A percentile compares a stretch with the other conserved stretches of the same genome.
phyloP scores from a whole-genome alignment of 92 coral and sea anemone genomes.

The Bergia sp. region DNA sequence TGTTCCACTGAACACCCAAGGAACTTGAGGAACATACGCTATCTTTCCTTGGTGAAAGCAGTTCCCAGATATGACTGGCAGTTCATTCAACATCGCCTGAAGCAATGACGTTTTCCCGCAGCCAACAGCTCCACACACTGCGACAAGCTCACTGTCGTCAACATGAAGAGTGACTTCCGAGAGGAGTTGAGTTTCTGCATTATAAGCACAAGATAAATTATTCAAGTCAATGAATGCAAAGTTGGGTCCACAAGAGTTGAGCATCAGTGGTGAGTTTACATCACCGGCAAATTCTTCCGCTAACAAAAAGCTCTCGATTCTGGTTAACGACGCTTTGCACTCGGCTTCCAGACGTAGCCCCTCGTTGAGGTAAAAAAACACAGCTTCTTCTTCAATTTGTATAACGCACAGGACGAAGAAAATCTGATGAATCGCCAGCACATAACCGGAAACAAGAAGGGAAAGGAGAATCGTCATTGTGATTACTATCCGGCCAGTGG shows the following conservation, averaged over 20 bases:
- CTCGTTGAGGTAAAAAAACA: not conserved
- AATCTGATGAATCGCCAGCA: not conserved
- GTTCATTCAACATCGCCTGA: conserved; percentile 1
- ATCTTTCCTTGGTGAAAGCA: not conserved
- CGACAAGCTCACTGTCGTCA: not conserved
- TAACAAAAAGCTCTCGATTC: not conserved
- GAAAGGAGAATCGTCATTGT: not conserved
- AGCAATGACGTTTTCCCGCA: conserved; percentile 13
- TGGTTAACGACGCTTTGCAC: not conserved
- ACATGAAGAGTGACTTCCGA: not conserved
- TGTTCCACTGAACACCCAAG: conserved; percentile 8
- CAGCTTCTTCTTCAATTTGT: not conserved
- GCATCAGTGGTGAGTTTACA: not conserved
- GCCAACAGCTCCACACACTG: conserved; percentile 15
- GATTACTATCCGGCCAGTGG: not conserved
- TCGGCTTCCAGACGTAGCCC: conserved; percentile 18
- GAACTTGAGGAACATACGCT: conserved; percentile 17
- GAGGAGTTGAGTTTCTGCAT: not conserved
- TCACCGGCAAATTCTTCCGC: not conserved
- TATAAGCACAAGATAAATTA: not conserved
- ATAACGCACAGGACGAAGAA: not conserved
- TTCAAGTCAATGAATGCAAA: not conserved
- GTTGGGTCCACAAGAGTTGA: not conserved
- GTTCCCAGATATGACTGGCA: not conserved
- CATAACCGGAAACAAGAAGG: not conserved